Evolutionary conservation across 2,888 invertebrate genomes (phyloP).

Genomic region (Chirona hameri): DNA sequence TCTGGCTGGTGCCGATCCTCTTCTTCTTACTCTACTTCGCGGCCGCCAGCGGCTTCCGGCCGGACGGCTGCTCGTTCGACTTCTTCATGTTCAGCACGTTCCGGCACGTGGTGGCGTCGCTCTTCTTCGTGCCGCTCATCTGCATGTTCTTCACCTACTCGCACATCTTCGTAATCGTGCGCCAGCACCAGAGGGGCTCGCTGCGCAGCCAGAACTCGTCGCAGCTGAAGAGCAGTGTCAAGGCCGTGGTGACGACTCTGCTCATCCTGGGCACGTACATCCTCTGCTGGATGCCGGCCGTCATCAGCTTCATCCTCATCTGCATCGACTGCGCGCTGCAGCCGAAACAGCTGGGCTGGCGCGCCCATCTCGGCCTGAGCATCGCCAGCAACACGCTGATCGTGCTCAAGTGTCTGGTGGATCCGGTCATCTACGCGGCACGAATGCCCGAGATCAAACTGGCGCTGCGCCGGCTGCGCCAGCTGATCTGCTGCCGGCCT

Average conservation of each 20-base stretch:
- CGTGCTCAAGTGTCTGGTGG: no score
- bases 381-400: conserved; percentile 53
- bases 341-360: conserved; percentile 40
- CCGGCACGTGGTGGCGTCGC: conserved; percentile 52
- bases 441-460: conserved; percentile 57
- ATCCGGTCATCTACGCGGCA: no score
- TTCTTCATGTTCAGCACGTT: conserved; percentile 49
- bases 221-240: conserved; percentile 26
- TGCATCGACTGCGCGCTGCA: conserved; percentile 53
- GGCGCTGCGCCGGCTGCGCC: background rate
- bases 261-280: conserved; percentile 54
- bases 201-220: background rate
- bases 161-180: conserved; percentile 58
- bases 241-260: conserved; percentile 57
- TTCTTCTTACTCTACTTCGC: background rate
- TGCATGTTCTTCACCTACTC: conserved; percentile 58
- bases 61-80: conserved; percentile 38
- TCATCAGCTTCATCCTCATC: conserved; percentile 55
- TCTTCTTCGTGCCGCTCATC: conserved; percentile 47
- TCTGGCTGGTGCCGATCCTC: conserved; percentile 57
- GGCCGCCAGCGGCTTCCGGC: background rate
- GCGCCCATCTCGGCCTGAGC: conserved; percentile 38
- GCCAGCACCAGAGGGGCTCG: conserved; percentile 50
- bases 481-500: background rate
- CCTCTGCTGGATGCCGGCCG: conserved; percentile 57